These are phyloP conservation scores for Oscheius onirici DNA, from an alignment of 2,888 invertebrate species.

Conservation along the genomic window DNA sequence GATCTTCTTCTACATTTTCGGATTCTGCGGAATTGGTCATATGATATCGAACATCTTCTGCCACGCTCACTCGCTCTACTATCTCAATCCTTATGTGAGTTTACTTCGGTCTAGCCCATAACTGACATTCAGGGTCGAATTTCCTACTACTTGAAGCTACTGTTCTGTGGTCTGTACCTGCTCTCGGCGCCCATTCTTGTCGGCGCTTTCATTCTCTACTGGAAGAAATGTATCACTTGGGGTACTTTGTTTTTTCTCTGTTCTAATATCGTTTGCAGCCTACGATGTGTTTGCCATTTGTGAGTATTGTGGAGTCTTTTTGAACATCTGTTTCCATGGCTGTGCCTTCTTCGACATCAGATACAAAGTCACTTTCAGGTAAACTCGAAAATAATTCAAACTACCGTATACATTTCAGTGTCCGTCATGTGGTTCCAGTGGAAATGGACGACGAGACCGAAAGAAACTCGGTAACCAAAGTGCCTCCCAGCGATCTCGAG, in stretches of 20 bases:
- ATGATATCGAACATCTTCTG: slow-evolving; percentile 70
- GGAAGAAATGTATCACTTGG: slow-evolving; percentile 70
- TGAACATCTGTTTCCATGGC: slow-evolving; percentile 69
- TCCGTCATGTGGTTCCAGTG: slow-evolving; percentile 29
- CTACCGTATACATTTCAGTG: slow-evolving; percentile 16
- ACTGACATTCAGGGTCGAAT: slow-evolving; percentile 60
- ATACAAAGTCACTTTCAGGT: slow-evolving; percentile 63
- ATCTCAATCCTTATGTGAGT: slow-evolving; percentile 69
- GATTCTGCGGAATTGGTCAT: slow-evolving; percentile 67
- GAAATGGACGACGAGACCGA: slow-evolving; percentile 1
- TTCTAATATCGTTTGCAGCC: slow-evolving; percentile 56
- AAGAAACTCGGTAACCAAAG: not conserved
- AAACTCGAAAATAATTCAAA: not conserved
- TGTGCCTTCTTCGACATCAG: slow-evolving; percentile 71
- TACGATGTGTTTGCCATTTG: slow-evolving; percentile 70
- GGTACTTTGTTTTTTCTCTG: slow-evolving; percentile 46
- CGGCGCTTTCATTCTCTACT: slow-evolving; percentile 67
- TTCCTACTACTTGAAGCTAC: slow-evolving; percentile 67
- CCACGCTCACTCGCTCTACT: slow-evolving; percentile 68
- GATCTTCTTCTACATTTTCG: slow-evolving; percentile 70
- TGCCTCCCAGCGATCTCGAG: no score
- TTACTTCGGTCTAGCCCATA: not conserved
- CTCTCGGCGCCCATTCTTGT: slow-evolving; percentile 69
- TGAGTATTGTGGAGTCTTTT: slow-evolving; percentile 68
- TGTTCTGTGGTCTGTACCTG: slow-evolving; percentile 62